Evolutionary conservation across 1,140 invertebrate genomes (phyloP), one percentile per base, ranked within the genome.

Genomic region (Drosophila obscura): DNA sequence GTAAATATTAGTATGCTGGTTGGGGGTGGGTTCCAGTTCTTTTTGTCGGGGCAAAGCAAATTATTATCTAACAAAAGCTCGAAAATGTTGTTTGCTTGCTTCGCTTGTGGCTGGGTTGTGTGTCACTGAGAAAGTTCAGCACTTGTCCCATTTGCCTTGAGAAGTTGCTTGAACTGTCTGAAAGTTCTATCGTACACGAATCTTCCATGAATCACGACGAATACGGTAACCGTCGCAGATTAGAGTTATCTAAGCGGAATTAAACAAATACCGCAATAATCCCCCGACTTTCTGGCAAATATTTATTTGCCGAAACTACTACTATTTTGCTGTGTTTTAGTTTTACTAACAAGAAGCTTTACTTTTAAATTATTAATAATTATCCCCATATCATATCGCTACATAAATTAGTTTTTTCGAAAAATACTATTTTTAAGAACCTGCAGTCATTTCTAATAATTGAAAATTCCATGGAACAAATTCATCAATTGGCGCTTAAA

Each of bases 101-200:
- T 39, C 16, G 31, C 22, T 22, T 22, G 31, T 53, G 35, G 35
- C 35, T 39, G 35, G 35, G 4, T 4, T 53, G 4, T 39, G 28
- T 73, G 56, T 19, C 72, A 57, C 60, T 63, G 52, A 46, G 53
- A 74, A 58, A 65, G 71, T 66, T 67, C 55, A 56, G 9, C n/a
- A 50, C 15, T 15, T 44, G 26, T 26, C 26, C n/a, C 44, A 16
- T 60, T 76, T 56, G 13, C 73, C 73, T 76, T 76, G 73, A 45
- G 35, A 16, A 68, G 73, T 76, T 76, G 51, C 2, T 56, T 76
- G 73, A 76, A 76, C 73, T 76, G 50, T 49, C 28, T 39, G 24
- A 24, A 52, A 49, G 13, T 55, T 43, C 44, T 28, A 8, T 41
- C 9, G 4, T 16, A 31, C 7, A 22, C 41, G n/a, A 28, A 22